Evolutionary conservation across 2,888 invertebrate genomes (phyloP).

Genomic region (Tryphoninae sp.): DNA sequence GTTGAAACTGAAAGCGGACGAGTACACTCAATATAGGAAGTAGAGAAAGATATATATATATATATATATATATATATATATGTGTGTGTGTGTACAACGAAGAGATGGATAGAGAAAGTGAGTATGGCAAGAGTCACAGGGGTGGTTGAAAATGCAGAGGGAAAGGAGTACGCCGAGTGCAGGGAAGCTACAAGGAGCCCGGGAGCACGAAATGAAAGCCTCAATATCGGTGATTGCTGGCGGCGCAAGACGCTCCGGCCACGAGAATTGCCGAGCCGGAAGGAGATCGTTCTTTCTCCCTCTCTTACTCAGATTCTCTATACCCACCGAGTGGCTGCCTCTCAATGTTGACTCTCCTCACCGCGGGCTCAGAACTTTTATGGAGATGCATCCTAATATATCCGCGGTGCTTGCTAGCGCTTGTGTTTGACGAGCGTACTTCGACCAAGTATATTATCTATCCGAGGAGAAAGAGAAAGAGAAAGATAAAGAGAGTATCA

Average conservation of each 20-base stretch:
- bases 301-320: conserved; percentile 53
- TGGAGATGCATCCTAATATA: conserved; percentile 81
- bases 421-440: conserved; percentile 81
- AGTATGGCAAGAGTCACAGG: conserved; percentile 14
- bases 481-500: conserved; percentile 64
- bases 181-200: conserved; percentile 64
- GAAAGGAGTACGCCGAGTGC: conserved; percentile 58
- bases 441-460: conserved; percentile 79
- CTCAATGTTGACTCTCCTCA: conserved; percentile 76
- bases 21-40: conserved; percentile 33
- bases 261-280: conserved; percentile 72
- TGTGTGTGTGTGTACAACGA: neutral
- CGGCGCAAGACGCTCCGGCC: conserved; percentile 77
- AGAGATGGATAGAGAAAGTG: neutral
- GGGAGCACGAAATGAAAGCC: conserved; percentile 80
- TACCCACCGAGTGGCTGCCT: conserved; percentile 54
- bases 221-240: conserved; percentile 81
- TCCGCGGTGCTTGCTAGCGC: conserved; percentile 80
- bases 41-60: conserved; percentile 23
- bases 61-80: conserved; percentile 5
- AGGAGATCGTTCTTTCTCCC: conserved; percentile 66
- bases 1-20: conserved; percentile 55
- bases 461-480: conserved; percentile 57
- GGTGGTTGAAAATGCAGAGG: conserved; percentile 9
- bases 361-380: conserved; percentile 78